Percentiles rank a stretch among this genome's conserved stretches.
Conservation (phyloP, 2,888 invertebrate genomes). For the Entomobrya proxima region DNA sequence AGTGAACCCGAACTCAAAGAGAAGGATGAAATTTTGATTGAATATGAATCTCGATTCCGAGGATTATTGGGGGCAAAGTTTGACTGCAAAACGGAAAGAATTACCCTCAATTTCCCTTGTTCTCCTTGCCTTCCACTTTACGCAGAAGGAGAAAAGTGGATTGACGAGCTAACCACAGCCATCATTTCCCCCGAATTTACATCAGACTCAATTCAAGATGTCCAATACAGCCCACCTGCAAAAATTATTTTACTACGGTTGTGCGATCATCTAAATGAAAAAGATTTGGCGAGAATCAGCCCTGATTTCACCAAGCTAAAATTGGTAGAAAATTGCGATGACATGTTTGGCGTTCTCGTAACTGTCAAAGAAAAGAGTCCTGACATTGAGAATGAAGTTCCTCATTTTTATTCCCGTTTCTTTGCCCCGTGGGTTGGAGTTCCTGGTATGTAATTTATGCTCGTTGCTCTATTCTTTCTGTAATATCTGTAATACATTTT, state of each 20-base stretch:
- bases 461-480: constrained; percentile 76
- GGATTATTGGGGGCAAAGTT: constrained; percentile 47
- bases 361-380: constrained; percentile 74
- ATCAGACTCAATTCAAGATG: constrained; percentile 72
- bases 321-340: constrained; percentile 69
- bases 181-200: constrained; percentile 70
- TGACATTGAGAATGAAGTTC: constrained; percentile 41
- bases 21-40: constrained; percentile 44
- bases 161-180: constrained; percentile 71
- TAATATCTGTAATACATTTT: too few relatives aligned
- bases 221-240: constrained; percentile 73
- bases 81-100: constrained; percentile 41
- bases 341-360: constrained; percentile 76
- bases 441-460: background rate
- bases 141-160: constrained; percentile 69
- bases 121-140: constrained; percentile 69
- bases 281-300: constrained; percentile 70
- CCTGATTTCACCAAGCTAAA: constrained; percentile 69
- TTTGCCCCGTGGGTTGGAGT: constrained; percentile 77
- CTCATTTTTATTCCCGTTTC: constrained; percentile 78
- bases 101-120: constrained; percentile 52
- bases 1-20: constrained; percentile 75
- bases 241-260: constrained; percentile 76
- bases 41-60: constrained; percentile 47
- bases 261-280: constrained; percentile 59